Evolutionary conservation across 2,113 vertebrate genomes (phyloP), one percentile per base, ranked within the genome.

Genomic region (Butorides virescens): DNA sequence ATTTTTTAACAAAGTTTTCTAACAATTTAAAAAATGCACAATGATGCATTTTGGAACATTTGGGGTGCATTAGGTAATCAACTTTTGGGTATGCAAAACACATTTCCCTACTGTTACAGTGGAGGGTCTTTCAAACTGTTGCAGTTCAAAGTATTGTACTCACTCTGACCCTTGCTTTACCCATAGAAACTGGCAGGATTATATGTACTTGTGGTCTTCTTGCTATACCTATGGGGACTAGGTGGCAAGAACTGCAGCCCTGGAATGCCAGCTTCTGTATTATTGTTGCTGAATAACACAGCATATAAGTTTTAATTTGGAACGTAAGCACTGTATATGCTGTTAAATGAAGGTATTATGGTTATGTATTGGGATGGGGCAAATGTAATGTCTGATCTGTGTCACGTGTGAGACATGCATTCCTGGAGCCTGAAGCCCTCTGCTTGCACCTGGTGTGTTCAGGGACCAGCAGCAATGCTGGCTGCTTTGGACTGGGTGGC

Each of bases 361-460:
- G 11, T 44, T 67, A 61, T 0, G 0, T 34, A 47, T 9, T 16
- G 12, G 11, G 11, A 65, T 13, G 11, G 16, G 5, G 20, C 3
- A 50, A 71, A 58, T 7, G 6, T n/a, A 34, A 30, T 3, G 4
- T 27, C 59, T 80, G 14, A 37, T 62, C 12, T 58, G 10, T 39
- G 9, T 5, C 26, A 21, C 9, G 36, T 71, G 7, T 16, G 46
- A 89, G 13, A 8, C 23, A 6, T 9, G 11, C 25, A 14, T 13
- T 66, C 14, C 52, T 67, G 44, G 46, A 78, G 17, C n/a, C 56
- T 84, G 61, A 85, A 90, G 44, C 13, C 23, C 29, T 44, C 49
- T 91, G 36, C 30, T 42, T 47, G 21, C 19, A 42, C 13, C 15
- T 34, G 15, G 2, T 44, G 10, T 50, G 11, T 58, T 85, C 66